These are phyloP conservation scores for Alosa alosa DNA, from an alignment of 2,113 vertebrate species.

Conservation along the genomic window DNA sequence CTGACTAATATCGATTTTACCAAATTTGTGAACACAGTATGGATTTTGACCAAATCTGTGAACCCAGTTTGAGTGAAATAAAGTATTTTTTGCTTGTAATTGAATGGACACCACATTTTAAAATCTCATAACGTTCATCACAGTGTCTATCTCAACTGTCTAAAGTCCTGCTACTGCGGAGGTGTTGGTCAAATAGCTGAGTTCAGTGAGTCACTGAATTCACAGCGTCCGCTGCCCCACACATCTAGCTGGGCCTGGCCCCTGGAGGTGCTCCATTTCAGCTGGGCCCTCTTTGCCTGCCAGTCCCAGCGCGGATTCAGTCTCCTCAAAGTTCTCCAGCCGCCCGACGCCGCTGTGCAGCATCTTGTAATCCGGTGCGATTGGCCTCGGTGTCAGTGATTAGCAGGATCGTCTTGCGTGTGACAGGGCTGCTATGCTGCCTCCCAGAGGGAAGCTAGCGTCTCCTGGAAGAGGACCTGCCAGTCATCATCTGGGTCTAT, in stretches of 20 bases:
- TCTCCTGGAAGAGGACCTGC: background rate
- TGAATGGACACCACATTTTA: background rate
- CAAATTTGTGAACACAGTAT: too few relatives aligned
- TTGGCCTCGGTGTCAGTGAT: slow-evolving; percentile 3
- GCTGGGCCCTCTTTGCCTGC: background rate
- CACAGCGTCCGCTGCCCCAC: background rate
- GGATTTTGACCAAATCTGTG: too few relatives aligned
- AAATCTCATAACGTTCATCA: too few relatives aligned
- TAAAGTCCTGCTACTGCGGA: background rate
- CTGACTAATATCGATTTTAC: too few relatives aligned
- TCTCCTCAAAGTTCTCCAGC: background rate
- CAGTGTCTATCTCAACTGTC: background rate
- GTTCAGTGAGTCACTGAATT: background rate
- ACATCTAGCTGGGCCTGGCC: background rate
- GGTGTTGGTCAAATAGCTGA: background rate
- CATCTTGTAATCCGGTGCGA: background rate
- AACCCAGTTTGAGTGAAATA: too few relatives aligned
- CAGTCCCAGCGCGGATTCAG: background rate
- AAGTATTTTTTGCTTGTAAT: too few relatives aligned
- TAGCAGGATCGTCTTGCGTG: background rate
- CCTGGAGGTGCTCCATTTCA: background rate
- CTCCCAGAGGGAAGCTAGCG: background rate
- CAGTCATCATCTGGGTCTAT: background rate
- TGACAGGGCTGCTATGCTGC: background rate
- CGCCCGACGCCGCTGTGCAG: background rate